Evolutionary conservation across 1,140 invertebrate species (phyloP).

Genomic region (Paraescarpia echinospica): DNA sequence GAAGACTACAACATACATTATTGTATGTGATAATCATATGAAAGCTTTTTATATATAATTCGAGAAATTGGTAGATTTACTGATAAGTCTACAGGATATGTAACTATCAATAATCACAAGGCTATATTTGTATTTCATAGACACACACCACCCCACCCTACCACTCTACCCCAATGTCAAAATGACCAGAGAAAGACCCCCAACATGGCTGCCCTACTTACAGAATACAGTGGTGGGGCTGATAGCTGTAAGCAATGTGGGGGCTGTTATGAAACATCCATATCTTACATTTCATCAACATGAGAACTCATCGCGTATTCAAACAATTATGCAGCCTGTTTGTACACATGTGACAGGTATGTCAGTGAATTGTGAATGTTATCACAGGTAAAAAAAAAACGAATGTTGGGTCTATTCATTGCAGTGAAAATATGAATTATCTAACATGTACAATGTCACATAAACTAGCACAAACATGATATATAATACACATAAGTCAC

Average conservation of each 20-base stretch:
- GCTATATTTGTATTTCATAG: neutral
- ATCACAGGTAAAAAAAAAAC: neutral
- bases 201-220: neutral
- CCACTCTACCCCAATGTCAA: neutral
- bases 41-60: neutral
- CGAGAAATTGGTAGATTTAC: neutral
- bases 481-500: neutral
- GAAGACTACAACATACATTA: neutral
- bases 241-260: neutral
- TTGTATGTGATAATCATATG: neutral
- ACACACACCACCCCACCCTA: neutral
- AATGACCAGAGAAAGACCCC: neutral
- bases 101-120: neutral
- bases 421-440: neutral
- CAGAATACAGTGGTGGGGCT: neutral
- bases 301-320: neutral
- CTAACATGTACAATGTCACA: neutral
- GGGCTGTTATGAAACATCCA: neutral
- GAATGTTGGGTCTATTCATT: neutral
- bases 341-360: neutral
- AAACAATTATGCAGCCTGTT: neutral
- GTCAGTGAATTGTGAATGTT: neutral
- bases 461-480: neutral
- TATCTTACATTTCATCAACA: neutral
- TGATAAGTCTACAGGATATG: neutral